Conservation (phyloP, 2,113 vertebrate genomes). For the Labrus mixtus region DNA sequence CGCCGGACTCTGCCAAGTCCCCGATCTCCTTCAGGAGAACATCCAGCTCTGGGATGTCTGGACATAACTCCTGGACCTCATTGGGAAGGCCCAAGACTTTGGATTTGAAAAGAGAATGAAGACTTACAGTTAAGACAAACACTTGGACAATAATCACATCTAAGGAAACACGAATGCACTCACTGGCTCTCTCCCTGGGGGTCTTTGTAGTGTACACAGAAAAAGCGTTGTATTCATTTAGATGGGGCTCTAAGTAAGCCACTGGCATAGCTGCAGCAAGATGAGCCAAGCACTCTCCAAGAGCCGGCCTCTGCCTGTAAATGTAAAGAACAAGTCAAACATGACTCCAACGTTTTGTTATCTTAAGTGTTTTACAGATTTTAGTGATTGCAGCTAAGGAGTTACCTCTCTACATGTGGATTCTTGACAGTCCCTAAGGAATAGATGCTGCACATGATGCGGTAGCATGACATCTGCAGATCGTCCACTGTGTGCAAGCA, state of each 20-base stretch:
- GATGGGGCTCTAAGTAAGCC: constrained; percentile 90
- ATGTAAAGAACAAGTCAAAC: background rate
- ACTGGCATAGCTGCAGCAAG: constrained; percentile 95
- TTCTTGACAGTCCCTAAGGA: constrained; percentile 93
- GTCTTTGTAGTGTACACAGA: constrained; percentile 97
- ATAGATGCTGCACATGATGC: constrained; percentile 95
- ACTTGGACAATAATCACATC: background rate
- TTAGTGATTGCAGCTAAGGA: background rate
- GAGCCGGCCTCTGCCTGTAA: constrained; percentile 89
- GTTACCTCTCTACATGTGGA: constrained; percentile 92
- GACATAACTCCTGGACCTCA: constrained; percentile 94
- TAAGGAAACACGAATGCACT: constrained; percentile 63
- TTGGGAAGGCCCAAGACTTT: constrained; percentile 91
- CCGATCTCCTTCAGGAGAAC: constrained; percentile 90
- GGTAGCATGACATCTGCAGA: constrained; percentile 95
- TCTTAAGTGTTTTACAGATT: background rate
- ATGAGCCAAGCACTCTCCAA: constrained; percentile 93
- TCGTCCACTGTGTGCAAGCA: constrained; percentile 87
- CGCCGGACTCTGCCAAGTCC: constrained; percentile 93
- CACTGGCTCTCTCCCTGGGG: constrained; percentile 91
- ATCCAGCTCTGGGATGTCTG: constrained; percentile 91
- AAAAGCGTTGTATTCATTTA: constrained; percentile 91
- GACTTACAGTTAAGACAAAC: background rate
- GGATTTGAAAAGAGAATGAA: constrained; percentile 14
- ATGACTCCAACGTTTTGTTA: background rate